Evolutionary conservation across 2,113 vertebrate genomes (phyloP).

Genomic region (Crotalus viridis): DNA sequence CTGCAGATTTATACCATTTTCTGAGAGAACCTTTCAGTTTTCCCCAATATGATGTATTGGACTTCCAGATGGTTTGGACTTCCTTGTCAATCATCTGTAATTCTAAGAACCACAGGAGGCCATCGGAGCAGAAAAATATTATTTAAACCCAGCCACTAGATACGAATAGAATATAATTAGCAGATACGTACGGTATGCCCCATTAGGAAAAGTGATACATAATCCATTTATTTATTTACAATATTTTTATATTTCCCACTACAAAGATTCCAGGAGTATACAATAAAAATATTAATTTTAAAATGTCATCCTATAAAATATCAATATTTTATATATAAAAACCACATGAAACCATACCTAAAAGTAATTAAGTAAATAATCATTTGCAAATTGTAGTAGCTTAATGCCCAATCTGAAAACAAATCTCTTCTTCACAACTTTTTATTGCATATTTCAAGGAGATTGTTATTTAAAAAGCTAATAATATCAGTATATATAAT

Average conservation of each 20-base stretch:
- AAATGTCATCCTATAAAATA: background rate
- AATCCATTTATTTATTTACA: background rate
- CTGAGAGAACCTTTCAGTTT: slow-evolving; percentile 27
- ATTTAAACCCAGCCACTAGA: slow-evolving; percentile 45
- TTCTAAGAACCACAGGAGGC: background rate
- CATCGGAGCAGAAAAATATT: background rate
- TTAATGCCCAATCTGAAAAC: slow-evolving; percentile 31
- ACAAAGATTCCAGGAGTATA: background rate
- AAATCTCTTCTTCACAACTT: slow-evolving; percentile 31
- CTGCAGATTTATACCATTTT: slow-evolving; percentile 37
- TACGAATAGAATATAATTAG: slow-evolving; percentile 41
- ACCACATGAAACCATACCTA: background rate
- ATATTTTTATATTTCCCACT: background rate
- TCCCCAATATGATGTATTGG: background rate
- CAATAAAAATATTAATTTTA: background rate
- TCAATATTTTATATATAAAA: background rate
- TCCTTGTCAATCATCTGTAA: background rate
- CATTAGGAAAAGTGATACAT: slow-evolving; percentile 31
- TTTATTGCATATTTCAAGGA: slow-evolving; percentile 33
- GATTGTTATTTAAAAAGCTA: slow-evolving; percentile 48
- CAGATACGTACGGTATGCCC: slow-evolving; percentile 41
- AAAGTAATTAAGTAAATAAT: background rate
- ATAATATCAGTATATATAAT: slow-evolving; percentile 43
- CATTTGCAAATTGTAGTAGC: slow-evolving; percentile 16
- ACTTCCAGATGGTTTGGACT: background rate